phyloP scores from a whole-genome alignment of 2,797 vertebrate genomes.

The Apogon talboti region DNA sequence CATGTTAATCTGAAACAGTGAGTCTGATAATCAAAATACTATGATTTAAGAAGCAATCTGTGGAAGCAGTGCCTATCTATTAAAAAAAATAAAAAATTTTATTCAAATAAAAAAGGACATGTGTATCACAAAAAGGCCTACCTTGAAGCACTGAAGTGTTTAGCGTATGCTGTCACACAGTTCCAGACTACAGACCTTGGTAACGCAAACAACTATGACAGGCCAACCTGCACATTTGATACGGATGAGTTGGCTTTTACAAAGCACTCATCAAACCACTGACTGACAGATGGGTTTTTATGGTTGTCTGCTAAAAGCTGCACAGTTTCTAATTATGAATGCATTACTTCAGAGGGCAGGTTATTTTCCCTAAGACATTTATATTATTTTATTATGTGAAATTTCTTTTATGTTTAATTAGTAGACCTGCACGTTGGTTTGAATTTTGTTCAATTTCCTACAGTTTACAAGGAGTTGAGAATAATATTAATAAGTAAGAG shows the following conservation, averaged over 20 bases:
- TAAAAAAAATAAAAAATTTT: background rate
- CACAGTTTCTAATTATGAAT: background rate
- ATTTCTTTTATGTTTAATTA: slow-evolving; percentile 17
- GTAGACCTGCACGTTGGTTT: slow-evolving; percentile 9
- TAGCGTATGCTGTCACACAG: background rate
- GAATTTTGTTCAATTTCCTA: background rate
- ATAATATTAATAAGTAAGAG: too few relatives aligned
- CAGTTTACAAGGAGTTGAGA: slow-evolving; percentile 7
- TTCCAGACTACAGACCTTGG: background rate
- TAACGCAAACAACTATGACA: background rate
- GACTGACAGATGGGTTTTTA: background rate
- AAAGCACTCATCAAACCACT: background rate
- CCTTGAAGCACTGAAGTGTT: background rate
- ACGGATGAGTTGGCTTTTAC: background rate
- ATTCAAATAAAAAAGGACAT: too few relatives aligned
- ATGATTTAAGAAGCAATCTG: slow-evolving; percentile 19
- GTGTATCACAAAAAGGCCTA: too few relatives aligned
- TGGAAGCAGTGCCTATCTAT: slow-evolving; percentile 21
- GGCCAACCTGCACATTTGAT: background rate
- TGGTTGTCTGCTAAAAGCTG: background rate
- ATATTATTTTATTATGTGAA: slow-evolving; percentile 17
- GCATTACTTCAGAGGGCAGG: background rate
- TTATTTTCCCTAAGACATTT: background rate
- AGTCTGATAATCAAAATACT: slow-evolving; percentile 26
- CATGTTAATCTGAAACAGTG: slow-evolving; percentile 23